These are phyloP conservation scores for Cancer borealis DNA, from an alignment of 2,888 invertebrate species.

Conservation along the genomic window DNA sequence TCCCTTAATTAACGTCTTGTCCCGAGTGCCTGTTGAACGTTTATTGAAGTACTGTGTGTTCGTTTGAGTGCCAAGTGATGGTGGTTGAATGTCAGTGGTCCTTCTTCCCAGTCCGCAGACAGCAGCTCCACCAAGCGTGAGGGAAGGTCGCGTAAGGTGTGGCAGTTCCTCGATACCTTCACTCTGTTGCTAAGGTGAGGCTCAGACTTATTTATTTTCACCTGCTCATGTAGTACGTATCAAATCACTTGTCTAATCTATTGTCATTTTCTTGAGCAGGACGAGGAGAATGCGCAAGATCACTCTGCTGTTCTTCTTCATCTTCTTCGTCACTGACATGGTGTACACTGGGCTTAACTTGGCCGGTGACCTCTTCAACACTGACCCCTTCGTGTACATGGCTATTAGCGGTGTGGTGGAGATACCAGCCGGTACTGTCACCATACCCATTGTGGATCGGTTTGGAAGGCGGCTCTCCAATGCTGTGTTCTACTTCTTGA, in stretches of 20 bases:
- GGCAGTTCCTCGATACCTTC: background rate
- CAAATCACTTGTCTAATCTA: background rate
- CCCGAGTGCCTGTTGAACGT: background rate
- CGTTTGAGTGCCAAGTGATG: too few relatives aligned
- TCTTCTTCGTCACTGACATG: background rate
- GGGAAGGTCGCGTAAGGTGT: background rate
- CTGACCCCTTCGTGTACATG: constrained; percentile 42
- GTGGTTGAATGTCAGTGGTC: background rate
- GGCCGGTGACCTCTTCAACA: constrained; percentile 3
- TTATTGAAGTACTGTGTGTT: background rate
- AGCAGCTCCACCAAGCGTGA: background rate
- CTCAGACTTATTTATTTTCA: too few relatives aligned
- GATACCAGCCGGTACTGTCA: constrained; percentile 13
- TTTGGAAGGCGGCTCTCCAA: constrained; percentile 35
- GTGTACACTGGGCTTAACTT: constrained; percentile 16
- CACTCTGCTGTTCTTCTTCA: background rate
- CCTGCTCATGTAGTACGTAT: too few relatives aligned
- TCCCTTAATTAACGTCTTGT: background rate
- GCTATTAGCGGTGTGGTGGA: constrained; percentile 15
- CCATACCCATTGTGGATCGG: constrained; percentile 6
- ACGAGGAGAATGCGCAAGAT: constrained; percentile 46
- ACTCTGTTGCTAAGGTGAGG: background rate
- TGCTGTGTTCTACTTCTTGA: background rate
- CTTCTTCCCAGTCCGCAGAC: background rate
- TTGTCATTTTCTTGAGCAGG: background rate